A percentile compares a stretch with the other conserved stretches of the same genome.
These are phyloP conservation scores for Scrobipalpa atriplicella DNA, from an alignment of 2,888 invertebrate species.

Conservation along the genomic window DNA sequence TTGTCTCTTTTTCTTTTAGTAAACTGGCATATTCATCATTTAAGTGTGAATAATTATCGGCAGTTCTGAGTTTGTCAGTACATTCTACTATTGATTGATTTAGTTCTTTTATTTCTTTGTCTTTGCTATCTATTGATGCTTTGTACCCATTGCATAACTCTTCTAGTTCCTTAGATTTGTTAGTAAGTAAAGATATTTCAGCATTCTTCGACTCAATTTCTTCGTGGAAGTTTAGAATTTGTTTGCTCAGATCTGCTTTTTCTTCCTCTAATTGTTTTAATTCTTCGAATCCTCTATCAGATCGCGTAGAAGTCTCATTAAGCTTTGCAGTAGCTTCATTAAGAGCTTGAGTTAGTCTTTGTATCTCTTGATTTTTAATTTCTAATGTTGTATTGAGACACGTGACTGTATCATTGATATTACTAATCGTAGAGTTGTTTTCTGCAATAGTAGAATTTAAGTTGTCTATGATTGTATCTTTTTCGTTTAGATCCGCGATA, in stretches of 20 bases:
- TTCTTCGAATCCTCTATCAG: conserved; percentile 53
- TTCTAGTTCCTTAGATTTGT: conserved; percentile 49
- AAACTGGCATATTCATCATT: conserved; percentile 61
- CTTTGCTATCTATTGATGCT: conserved; percentile 51
- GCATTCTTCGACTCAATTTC: conserved; percentile 55
- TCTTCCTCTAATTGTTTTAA: conserved; percentile 52
- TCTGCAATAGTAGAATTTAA: conserved; percentile 55
- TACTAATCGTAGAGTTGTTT: conserved; percentile 48
- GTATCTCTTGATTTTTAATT: conserved; percentile 60
- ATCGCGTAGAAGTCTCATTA: conserved; percentile 41
- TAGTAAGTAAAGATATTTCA: conserved; percentile 52
- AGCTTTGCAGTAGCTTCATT: conserved; percentile 48
- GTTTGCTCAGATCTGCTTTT: conserved; percentile 58
- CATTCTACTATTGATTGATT: conserved; percentile 63
- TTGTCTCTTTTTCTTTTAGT: conserved; percentile 55
- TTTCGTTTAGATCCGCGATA: conserved; percentile 65
- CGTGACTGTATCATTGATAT: conserved; percentile 48
- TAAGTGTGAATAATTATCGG: conserved; percentile 52
- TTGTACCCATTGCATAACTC: conserved; percentile 46
- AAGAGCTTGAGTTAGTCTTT: conserved; percentile 50
- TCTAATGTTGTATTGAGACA: conserved; percentile 53
- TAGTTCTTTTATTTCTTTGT: conserved; percentile 68
- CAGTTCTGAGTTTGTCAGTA: conserved; percentile 57
- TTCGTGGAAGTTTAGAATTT: conserved; percentile 53
- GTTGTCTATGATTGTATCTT: conserved; percentile 63